A percentile compares a stretch with the other conserved stretches of the same genome.
Evolutionary conservation across 1,140 invertebrate genomes (phyloP).

Genomic region (Theocolax elegans): DNA sequence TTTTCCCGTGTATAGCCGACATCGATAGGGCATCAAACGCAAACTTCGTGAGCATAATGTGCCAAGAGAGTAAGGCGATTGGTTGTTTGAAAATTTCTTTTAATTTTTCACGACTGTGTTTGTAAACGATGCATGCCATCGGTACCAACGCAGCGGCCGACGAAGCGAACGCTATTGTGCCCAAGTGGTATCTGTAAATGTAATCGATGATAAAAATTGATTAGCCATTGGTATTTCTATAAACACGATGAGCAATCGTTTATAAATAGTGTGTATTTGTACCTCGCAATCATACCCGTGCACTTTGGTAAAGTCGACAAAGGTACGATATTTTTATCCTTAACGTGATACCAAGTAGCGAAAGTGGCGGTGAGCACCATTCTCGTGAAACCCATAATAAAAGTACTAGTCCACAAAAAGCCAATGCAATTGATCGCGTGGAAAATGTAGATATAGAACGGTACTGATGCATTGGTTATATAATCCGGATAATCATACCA

Average conservation of each 20-base stretch:
- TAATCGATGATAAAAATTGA: not conserved
- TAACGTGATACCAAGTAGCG: slow-evolving; percentile 14
- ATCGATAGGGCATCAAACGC: slow-evolving; percentile 1
- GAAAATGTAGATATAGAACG: not conserved
- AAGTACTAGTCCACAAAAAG: slow-evolving; percentile 3
- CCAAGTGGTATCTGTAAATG: slow-evolving; percentile 1
- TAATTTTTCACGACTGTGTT: not conserved
- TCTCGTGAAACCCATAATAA: not conserved
- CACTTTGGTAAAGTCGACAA: not conserved
- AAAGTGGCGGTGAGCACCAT: slow-evolving; percentile 10
- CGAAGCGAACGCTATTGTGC: slow-evolving; percentile 7
- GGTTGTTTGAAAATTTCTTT: slow-evolving; percentile 7
- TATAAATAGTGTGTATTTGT: not conserved
- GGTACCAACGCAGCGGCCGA: not conserved
- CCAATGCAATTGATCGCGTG: not conserved
- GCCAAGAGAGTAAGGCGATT: not conserved
- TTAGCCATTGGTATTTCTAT: not conserved
- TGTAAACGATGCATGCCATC: not conserved
- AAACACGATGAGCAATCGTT: no score
- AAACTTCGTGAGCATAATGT: not conserved
- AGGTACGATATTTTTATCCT: not conserved
- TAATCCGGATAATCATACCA: not conserved
- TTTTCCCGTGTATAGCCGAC: slow-evolving; percentile 1
- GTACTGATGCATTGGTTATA: not conserved
- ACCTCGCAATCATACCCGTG: not conserved